A percentile compares a stretch with the other conserved stretches of the same genome.
phyloP scores from a whole-genome alignment of 92 coral and sea anemone genomes.

The Metridium senile region DNA sequence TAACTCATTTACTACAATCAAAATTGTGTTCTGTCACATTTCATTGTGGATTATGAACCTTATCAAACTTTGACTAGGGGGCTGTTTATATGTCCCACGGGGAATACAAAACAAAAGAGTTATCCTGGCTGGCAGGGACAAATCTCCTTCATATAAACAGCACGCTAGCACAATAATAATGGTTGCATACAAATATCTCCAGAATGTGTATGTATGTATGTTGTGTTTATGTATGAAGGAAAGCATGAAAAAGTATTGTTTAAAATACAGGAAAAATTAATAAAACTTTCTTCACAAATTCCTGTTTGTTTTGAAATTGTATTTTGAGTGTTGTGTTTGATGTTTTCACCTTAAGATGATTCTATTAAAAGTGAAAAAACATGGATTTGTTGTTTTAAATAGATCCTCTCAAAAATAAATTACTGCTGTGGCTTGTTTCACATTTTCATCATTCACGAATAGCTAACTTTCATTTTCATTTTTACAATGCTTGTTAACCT shows the following conservation, averaged over 20 bases:
- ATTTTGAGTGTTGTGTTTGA: not conserved
- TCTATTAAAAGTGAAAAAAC: slow-evolving; percentile 7
- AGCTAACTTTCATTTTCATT: slow-evolving; percentile 38
- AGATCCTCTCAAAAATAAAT: slow-evolving; percentile 44
- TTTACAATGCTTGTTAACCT: slow-evolving; percentile 57
- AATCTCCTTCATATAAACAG: too few species aligned
- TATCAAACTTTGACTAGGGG: not conserved
- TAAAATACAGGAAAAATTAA: not conserved
- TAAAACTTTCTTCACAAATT: not conserved
- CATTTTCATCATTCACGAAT: slow-evolving; percentile 1
- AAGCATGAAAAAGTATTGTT: not conserved
- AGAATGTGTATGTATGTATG: not conserved
- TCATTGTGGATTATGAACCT: not conserved
- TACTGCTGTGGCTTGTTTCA: slow-evolving; percentile 9
- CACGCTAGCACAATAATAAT: not conserved
- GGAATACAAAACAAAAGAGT: too few species aligned
- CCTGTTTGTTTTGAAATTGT: not conserved
- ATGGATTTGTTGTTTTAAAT: slow-evolving; percentile 2
- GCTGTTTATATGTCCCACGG: too few species aligned
- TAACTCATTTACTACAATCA: slow-evolving; percentile 18
- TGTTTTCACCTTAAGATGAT: not conserved
- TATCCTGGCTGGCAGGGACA: too few species aligned
- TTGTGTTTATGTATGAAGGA: not conserved
- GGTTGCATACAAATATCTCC: not conserved
- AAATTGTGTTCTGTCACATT: slow-evolving; percentile 1